Conservation (phyloP, 2,113 vertebrate genomes). For the Paracanthobrama guichenoti region DNA sequence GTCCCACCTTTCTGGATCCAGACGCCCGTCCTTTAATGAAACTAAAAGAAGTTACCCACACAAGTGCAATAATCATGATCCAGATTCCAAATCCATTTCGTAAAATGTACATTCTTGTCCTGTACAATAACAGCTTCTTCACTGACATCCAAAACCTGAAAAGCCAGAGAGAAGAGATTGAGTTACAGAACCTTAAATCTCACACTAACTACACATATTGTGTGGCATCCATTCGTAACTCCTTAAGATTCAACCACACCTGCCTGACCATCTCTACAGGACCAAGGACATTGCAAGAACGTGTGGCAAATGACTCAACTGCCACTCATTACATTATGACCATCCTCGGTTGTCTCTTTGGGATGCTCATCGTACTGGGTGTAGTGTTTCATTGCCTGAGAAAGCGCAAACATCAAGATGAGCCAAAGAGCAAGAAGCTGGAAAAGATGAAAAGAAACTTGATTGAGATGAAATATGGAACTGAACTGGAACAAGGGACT, state of each 20-base stretch:
- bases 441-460: conserved; percentile 90
- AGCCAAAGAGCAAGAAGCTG: conserved; percentile 79
- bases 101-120: conserved; percentile 95
- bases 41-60: conserved; percentile 85
- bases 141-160: conserved; percentile 87
- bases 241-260: conserved; percentile 92
- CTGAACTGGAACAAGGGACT: conserved; percentile 84
- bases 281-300: conserved; percentile 69
- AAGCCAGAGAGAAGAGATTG: conserved; percentile 86
- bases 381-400: conserved; percentile 90
- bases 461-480: conserved; percentile 92
- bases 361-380: conserved; percentile 91
- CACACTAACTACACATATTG: conserved; percentile 98
- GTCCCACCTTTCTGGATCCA: conserved; percentile 74
- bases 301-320: conserved; percentile 76
- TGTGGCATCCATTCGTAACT: conserved; percentile 90
- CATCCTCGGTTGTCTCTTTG: conserved; percentile 91
- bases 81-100: conserved; percentile 90
- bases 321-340: conserved; percentile 98
- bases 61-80: conserved; percentile 84
- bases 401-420: conserved; percentile 84
- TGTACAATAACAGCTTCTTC: conserved; percentile 90
- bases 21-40: conserved; percentile 83
- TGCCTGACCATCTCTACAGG: conserved; percentile 90
- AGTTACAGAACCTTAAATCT: conserved; percentile 82